phyloP scores from a whole-genome alignment of 2,113 vertebrate genomes.

The Daubentonia madagascariensis region DNA sequence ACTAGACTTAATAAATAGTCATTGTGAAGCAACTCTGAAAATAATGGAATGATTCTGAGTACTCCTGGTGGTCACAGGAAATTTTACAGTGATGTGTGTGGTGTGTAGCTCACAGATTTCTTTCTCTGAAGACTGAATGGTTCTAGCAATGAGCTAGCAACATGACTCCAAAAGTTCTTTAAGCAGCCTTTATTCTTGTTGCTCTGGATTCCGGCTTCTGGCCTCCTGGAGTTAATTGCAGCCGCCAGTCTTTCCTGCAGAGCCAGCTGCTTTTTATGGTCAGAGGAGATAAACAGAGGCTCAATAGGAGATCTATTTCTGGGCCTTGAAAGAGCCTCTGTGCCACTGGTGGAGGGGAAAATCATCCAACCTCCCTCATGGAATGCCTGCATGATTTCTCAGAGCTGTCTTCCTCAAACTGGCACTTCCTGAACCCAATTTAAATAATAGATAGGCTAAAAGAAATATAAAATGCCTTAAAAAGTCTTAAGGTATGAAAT shows the following conservation, averaged over 20 bases:
- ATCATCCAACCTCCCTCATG: not conserved
- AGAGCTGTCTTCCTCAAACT: not conserved
- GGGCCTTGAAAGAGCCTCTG: conserved; percentile 66
- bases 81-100: not conserved
- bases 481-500: not conserved
- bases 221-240: conserved; percentile 56
- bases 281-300: conserved; percentile 64
- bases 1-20: not conserved
- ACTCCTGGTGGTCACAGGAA: not conserved
- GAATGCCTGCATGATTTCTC: not conserved
- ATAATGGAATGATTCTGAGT: not conserved
- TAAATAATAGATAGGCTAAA: not conserved
- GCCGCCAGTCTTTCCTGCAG: conserved; percentile 37
- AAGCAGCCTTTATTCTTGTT: conserved; percentile 1
- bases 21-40: not conserved
- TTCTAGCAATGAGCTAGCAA: not conserved
- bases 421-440: not conserved
- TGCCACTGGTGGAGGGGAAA: not conserved
- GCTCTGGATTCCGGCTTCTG: not conserved
- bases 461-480: not conserved
- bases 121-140: not conserved
- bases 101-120: conserved; percentile 3
- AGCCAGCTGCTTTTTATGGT: conserved; percentile 66
- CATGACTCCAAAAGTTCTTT: not conserved
- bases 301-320: conserved; percentile 68